Conservation (phyloP, 1,140 invertebrate genomes). For the Condylostylus longicornis region DNA sequence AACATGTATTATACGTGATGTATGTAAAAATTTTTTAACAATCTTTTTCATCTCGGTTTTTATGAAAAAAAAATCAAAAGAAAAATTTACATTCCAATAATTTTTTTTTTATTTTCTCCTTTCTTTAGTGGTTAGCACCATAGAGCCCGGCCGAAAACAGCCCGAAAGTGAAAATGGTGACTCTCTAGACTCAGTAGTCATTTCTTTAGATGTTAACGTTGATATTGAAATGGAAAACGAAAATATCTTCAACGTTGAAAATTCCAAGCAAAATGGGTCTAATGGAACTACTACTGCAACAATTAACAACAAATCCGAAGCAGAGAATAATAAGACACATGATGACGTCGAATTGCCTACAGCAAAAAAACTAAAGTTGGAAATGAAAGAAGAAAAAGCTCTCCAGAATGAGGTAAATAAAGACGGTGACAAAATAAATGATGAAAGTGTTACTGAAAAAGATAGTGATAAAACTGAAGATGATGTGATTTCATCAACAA, state of each 20-base stretch:
- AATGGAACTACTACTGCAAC: slow-evolving; percentile 10
- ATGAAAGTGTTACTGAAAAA: slow-evolving; percentile 5
- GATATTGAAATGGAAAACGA: slow-evolving; percentile 53
- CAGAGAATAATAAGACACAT: slow-evolving; percentile 4
- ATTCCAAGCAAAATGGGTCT: slow-evolving; percentile 17
- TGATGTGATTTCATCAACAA: background rate
- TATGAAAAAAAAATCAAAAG: too few species aligned
- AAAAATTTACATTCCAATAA: too few species aligned
- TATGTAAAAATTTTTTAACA: too few species aligned
- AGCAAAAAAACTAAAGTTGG: slow-evolving; percentile 25
- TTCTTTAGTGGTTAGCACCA: slow-evolving; percentile 69
- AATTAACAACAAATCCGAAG: slow-evolving; percentile 1
- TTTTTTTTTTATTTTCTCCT: background rate
- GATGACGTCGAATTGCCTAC: slow-evolving; percentile 16
- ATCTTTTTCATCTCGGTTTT: too few species aligned
- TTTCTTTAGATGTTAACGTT: slow-evolving; percentile 47
- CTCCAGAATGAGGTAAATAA: slow-evolving; percentile 5
- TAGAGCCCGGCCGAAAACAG: slow-evolving; percentile 58
- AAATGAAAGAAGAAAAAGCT: slow-evolving; percentile 12
- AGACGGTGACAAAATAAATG: slow-evolving; percentile 3
- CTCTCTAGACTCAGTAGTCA: slow-evolving; percentile 39
- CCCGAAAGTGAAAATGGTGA: slow-evolving; percentile 52
- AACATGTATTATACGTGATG: too few species aligned
- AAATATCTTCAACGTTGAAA: slow-evolving; percentile 36
- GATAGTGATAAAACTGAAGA: slow-evolving; percentile 2